Percentiles rank a stretch among this genome's conserved stretches.
phyloP scores from a whole-genome alignment of 1,140 invertebrate species.

The Oncopodura yosiiana region DNA sequence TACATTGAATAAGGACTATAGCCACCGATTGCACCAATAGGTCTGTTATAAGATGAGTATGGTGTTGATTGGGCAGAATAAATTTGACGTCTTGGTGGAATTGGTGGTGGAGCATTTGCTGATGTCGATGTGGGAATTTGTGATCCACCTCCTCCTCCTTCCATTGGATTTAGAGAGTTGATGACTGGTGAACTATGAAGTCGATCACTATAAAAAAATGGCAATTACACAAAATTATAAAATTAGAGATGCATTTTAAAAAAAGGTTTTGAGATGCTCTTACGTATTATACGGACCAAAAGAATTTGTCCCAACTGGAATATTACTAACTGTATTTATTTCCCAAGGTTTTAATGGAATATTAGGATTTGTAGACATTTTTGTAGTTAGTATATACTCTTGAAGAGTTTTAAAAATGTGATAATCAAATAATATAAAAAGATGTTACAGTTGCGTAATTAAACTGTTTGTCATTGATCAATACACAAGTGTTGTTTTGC shows the following conservation, averaged over 20 bases:
- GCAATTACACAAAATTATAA: neutral
- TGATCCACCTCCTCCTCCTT: constrained; percentile 9
- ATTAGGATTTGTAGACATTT: neutral
- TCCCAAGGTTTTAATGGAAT: constrained; percentile 32
- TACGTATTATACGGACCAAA: constrained; percentile 19
- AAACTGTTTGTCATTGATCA: too few relatives aligned
- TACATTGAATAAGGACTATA: constrained; percentile 25
- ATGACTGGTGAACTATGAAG: constrained; percentile 30
- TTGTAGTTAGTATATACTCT: neutral
- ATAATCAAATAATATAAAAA: too few relatives aligned
- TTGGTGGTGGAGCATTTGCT: constrained; percentile 5
- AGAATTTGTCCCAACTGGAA: neutral
- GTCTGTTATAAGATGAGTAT: constrained; percentile 8
- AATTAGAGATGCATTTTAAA: neutral
- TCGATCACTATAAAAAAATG: constrained; percentile 18
- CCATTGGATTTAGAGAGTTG: constrained; percentile 25
- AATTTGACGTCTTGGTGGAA: constrained; percentile 27
- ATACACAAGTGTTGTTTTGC: too few relatives aligned
- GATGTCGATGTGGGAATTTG: neutral
- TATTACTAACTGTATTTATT: neutral
- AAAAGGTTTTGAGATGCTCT: neutral
- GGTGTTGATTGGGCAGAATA: constrained; percentile 20
- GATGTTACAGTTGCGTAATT: too few relatives aligned
- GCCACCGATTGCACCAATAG: too few relatives aligned
- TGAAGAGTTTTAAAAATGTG: neutral